A percentile compares a stretch with the other conserved stretches of the same genome.
Conservation (phyloP, 2,888 invertebrate species). For the Trissolcus brochymenae region DNA sequence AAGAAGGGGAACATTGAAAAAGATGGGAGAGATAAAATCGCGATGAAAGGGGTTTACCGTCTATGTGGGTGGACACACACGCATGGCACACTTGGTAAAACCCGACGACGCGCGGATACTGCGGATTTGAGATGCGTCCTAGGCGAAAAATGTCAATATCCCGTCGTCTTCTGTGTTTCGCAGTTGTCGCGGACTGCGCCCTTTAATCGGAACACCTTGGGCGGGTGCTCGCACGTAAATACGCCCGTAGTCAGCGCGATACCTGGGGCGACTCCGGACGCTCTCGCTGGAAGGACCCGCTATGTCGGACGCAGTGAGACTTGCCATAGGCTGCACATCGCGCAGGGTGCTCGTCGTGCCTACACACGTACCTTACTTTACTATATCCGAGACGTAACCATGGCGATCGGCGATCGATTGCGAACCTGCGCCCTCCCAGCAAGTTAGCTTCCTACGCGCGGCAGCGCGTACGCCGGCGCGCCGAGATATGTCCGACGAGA, state of each 20-base stretch:
- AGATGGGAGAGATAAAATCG: not conserved
- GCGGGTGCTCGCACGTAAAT: constrained; percentile 31
- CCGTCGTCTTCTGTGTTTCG: constrained; percentile 62
- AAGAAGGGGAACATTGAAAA: not conserved
- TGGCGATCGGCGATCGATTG: constrained; percentile 73
- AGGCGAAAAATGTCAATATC: constrained; percentile 75
- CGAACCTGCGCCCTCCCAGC: constrained; percentile 66
- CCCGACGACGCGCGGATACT: constrained; percentile 69
- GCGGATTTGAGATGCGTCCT: constrained; percentile 70
- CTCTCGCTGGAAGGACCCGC: constrained; percentile 23
- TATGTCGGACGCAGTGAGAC: constrained; percentile 40
- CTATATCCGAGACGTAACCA: constrained; percentile 68
- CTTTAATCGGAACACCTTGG: constrained; percentile 17
- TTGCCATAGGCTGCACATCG: constrained; percentile 46
- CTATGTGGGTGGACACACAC: constrained; percentile 59
- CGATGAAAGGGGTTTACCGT: not conserved
- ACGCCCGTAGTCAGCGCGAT: constrained; percentile 23
- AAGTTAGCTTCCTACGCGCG: constrained; percentile 22
- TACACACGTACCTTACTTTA: constrained; percentile 48
- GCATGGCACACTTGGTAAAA: constrained; percentile 62
- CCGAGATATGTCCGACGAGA: constrained; percentile 23
- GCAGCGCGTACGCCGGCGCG: constrained; percentile 40
- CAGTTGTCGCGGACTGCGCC: constrained; percentile 38
- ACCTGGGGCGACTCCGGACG: constrained; percentile 27
- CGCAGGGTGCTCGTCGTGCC: constrained; percentile 54